Conservation (phyloP, 2,113 vertebrate genomes). For the Clarias batrachus region DNA sequence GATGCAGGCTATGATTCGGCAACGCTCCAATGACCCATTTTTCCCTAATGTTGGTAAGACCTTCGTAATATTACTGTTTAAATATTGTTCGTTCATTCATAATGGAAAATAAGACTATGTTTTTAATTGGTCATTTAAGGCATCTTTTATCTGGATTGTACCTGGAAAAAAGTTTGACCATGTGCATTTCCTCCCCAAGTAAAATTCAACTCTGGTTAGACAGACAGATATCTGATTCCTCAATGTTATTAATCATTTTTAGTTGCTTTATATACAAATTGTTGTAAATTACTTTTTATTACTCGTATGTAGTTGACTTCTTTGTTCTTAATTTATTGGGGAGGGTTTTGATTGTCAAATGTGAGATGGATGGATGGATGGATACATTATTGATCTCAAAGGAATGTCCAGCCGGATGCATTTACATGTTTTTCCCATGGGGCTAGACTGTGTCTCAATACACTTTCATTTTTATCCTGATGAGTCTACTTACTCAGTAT, state of each 20-base stretch:
- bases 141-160: background rate
- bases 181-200: background rate
- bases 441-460: background rate
- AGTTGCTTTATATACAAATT: background rate
- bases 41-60: slow-evolving; percentile 85
- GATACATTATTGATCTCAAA: too few relatives aligned
- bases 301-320: background rate
- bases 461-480: background rate
- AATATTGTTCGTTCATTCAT: background rate
- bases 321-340: background rate
- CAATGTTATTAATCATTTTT: background rate
- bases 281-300: background rate
- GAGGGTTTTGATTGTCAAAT: background rate
- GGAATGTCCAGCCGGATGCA: background rate
- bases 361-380: background rate
- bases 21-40: slow-evolving; percentile 80
- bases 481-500: background rate
- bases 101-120: background rate
- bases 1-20: slow-evolving; percentile 95
- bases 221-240: background rate
- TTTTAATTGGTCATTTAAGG: background rate
- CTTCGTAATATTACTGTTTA: background rate
- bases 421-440: background rate
- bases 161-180: background rate
- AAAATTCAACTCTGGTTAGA: background rate